Conservation (phyloP, 2,888 invertebrate genomes). For the Adela reaumurella region DNA sequence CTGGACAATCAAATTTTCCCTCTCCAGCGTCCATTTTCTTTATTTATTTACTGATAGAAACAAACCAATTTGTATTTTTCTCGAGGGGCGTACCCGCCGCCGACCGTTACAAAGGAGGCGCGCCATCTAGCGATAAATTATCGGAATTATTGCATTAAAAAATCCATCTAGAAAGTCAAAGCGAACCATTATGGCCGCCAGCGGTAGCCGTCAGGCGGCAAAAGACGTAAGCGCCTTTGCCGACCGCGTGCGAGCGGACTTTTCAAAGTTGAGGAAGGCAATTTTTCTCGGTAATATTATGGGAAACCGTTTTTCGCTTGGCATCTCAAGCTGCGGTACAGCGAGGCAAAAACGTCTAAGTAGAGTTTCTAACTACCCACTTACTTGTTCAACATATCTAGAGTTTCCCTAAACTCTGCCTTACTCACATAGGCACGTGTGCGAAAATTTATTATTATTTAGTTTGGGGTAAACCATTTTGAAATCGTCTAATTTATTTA, state of each 20-base stretch:
- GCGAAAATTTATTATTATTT: no score
- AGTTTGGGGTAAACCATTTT: no score
- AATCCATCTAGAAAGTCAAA: conserved; percentile 70
- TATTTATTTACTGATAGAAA: conserved; percentile 33
- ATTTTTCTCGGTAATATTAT: conserved; percentile 37
- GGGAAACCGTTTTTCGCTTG: conserved; percentile 34
- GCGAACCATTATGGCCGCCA: conserved; percentile 50
- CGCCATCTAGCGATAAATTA: conserved; percentile 56
- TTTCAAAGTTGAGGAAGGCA: conserved; percentile 21
- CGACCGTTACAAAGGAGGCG: conserved; percentile 35
- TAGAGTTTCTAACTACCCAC: no score
- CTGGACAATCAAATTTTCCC: not conserved
- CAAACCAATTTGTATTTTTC: conserved; percentile 35
- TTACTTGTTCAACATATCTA: no score
- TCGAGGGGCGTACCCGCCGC: conserved; percentile 18
- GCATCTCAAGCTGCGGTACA: conserved; percentile 8
- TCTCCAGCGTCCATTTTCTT: not conserved
- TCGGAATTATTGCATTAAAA: conserved; percentile 73
- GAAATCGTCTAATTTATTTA: no score
- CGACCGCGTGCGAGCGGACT: conserved; percentile 13
- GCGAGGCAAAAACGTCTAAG: not conserved
- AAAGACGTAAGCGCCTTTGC: conserved; percentile 8
- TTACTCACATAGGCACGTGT: no score
- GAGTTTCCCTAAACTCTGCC: no score
- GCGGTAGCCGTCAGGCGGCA: conserved; percentile 5